Evolutionary conservation across 2,113 vertebrate species (phyloP), one percentile per base, ranked within the genome.

Genomic region (Ancistrus triradiatus): DNA sequence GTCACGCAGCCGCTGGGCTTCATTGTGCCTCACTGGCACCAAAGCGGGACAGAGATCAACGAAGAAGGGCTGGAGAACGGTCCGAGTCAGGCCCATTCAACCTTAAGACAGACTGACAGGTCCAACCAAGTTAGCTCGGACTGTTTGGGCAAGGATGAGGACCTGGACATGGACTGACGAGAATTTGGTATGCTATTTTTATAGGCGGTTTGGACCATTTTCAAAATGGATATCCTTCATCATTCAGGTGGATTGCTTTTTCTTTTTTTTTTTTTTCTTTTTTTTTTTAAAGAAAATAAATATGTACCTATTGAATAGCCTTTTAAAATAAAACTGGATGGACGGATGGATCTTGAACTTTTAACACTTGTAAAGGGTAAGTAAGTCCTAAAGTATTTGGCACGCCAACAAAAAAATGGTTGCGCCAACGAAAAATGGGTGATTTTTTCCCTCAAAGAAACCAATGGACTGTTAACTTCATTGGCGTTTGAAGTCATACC

Each of bases 1-100:
- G 93, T 97, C 82, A 95, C 93, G 1, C 94, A 97, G 83, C 94
- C 94, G n/a, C 83, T 97, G 1, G 94, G 94, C 78, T 97, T 97
- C 88, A 84, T 96, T 66, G 93, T 97, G 69, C 93, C 92, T 19
- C 94, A 95, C n/a, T n/a, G n/a, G n/a, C n/a, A n/a, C n/a, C n/a
- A n/a, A n/a, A n/a, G n/a, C n/a, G n/a, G n/a, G n/a, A n/a, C n/a
- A n/a, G n/a, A n/a, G n/a, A n/a, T n/a, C n/a, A n/a, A n/a, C n/a
- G n/a, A n/a, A n/a, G n/a, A n/a, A n/a, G n/a, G n/a, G n/a, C n/a
- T n/a, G n/a, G n/a, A n/a, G n/a, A n/a, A n/a, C n/a, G n/a, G n/a
- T n/a, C n/a, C n/a, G n/a, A n/a, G n/a, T n/a, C n/a, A n/a, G n/a
- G n/a, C n/a, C n/a, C n/a, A n/a, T n/a, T n/a, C n/a, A n/a, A n/a